A percentile compares a stretch with the other conserved stretches of the same genome.
These are phyloP conservation scores for Colletes collaris DNA, from an alignment of 2,888 invertebrate species.

Conservation along the genomic window DNA sequence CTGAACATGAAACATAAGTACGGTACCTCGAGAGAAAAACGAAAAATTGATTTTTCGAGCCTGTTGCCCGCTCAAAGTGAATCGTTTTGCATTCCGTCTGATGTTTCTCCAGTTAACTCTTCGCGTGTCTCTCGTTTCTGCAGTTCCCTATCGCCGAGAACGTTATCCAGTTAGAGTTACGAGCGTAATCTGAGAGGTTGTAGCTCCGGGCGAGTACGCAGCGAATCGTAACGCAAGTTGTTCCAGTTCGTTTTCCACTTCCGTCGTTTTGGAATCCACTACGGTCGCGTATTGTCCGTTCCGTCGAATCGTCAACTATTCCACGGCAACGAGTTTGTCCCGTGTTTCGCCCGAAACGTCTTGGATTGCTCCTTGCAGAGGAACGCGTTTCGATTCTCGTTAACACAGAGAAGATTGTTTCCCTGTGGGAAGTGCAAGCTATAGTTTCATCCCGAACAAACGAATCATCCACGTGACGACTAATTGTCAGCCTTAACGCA, in stretches of 20 bases:
- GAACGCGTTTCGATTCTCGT: background rate
- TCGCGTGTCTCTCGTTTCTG: slow-evolving; percentile 43
- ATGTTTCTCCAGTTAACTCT: background rate
- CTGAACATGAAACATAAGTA: no score
- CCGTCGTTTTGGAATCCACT: slow-evolving; percentile 7
- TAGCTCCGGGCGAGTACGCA: background rate
- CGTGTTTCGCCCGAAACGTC: background rate
- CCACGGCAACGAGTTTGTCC: background rate
- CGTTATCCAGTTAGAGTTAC: slow-evolving; percentile 45
- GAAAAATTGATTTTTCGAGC: no score
- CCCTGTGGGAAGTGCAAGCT: background rate
- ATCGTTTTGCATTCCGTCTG: no score
- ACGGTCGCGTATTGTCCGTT: slow-evolving; percentile 1
- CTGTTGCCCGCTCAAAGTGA: no score
- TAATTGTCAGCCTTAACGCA: background rate
- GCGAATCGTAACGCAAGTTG: slow-evolving; percentile 30
- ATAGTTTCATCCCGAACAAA: no score
- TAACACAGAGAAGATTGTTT: background rate
- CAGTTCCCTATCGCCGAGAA: slow-evolving; percentile 21
- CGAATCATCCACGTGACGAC: background rate
- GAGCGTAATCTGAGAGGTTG: slow-evolving; percentile 53
- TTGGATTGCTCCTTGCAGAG: background rate
- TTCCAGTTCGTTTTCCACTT: slow-evolving; percentile 25
- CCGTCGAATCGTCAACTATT: background rate
- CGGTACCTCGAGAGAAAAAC: no score